Percentiles rank a stretch among this genome's conserved stretches.
These are phyloP conservation scores for Erebia palarica DNA, from an alignment of 2,888 invertebrate species.

Conservation along the genomic window DNA sequence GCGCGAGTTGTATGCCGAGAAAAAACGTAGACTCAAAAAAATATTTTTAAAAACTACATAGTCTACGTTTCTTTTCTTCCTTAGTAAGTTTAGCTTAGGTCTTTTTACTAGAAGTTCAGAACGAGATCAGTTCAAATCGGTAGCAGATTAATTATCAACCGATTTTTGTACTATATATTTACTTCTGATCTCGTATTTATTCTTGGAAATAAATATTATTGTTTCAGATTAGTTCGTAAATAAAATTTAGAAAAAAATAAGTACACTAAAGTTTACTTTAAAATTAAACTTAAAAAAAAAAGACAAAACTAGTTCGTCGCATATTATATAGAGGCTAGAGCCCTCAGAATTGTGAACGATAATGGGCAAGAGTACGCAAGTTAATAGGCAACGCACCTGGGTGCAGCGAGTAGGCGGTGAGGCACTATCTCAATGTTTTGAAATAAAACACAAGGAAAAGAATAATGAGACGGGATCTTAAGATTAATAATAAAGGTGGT, in stretches of 20 bases:
- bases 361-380: constrained; percentile 46
- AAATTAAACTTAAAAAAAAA: neutral
- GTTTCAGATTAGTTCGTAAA: neutral
- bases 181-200: neutral
- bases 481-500: constrained; percentile 12
- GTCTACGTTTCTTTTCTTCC: too few relatives aligned
- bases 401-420: constrained; percentile 66
- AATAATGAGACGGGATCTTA: constrained; percentile 57
- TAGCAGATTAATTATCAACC: neutral
- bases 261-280: neutral
- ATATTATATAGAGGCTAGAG: constrained; percentile 40
- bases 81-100: too few relatives aligned
- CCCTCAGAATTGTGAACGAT: constrained; percentile 55
- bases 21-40: too few relatives aligned
- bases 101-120: neutral
- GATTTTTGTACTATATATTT: too few relatives aligned
- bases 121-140: neutral
- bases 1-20: too few relatives aligned
- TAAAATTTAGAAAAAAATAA: neutral
- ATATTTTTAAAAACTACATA: too few relatives aligned
- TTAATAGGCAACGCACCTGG: constrained; percentile 68
- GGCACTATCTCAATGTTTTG: constrained; percentile 62
- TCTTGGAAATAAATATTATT: neutral
- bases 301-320: constrained; percentile 19
- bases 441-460: constrained; percentile 52